These are phyloP conservation scores for Pavo muticus DNA, from an alignment of 2,113 vertebrate species.

Conservation along the genomic window DNA sequence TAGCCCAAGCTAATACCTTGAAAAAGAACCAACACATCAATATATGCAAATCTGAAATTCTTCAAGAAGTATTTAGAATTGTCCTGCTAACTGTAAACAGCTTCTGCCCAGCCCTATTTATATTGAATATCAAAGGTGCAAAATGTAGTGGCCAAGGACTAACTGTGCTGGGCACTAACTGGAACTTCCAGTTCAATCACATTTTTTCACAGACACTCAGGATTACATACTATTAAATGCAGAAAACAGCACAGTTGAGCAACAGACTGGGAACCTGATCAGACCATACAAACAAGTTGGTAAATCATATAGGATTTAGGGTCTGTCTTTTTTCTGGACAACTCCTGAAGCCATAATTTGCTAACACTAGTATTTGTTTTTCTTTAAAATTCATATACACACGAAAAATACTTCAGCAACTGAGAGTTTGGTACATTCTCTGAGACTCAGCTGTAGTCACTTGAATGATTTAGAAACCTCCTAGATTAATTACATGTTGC, in stretches of 20 bases:
- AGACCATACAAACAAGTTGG: not conserved
- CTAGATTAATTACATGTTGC: not conserved
- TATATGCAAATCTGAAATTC: not conserved
- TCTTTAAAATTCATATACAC: not conserved
- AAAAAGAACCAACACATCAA: constrained; percentile 15
- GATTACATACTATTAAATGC: not conserved
- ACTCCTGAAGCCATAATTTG: not conserved
- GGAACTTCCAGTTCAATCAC: not conserved
- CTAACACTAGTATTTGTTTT: not conserved
- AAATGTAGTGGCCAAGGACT: not conserved
- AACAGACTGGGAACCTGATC: not conserved
- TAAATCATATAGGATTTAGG: not conserved
- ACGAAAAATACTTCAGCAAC: not conserved
- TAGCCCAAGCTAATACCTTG: constrained; percentile 94
- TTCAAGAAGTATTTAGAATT: not conserved
- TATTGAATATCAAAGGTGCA: not conserved
- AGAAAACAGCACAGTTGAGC: not conserved
- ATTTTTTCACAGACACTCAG: not conserved
- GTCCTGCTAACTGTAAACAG: not conserved
- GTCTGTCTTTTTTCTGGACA: not conserved
- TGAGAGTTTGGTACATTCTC: not conserved
- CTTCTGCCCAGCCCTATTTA: not conserved
- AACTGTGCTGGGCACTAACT: not conserved
- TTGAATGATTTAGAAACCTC: not conserved
- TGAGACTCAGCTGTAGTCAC: not conserved